These are phyloP conservation scores for Sebastes ruberrimus DNA, from an alignment of 2,797 vertebrate species.

Conservation along the genomic window DNA sequence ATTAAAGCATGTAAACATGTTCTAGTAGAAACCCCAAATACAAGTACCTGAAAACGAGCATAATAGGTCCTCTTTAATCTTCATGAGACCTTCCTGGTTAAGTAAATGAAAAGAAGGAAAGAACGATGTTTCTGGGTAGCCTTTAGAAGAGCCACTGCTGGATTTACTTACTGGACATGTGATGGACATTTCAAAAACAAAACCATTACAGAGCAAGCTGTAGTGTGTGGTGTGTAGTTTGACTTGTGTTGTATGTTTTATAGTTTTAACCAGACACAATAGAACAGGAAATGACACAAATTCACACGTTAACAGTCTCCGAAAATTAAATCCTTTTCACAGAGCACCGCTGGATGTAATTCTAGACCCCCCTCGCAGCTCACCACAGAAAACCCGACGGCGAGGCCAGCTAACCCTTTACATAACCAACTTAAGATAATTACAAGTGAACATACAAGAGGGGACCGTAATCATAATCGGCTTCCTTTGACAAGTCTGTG, in stretches of 20 bases:
- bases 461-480: slow-evolving; percentile 62
- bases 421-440: slow-evolving; percentile 66
- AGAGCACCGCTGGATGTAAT: slow-evolving; percentile 46
- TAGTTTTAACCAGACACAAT: slow-evolving; percentile 12
- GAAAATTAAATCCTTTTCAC: slow-evolving; percentile 22
- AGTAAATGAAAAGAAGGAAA: not conserved
- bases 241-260: not conserved
- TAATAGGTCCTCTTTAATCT: not conserved
- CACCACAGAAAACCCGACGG: slow-evolving; percentile 48
- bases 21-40: no score
- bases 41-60: no score
- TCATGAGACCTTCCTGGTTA: not conserved
- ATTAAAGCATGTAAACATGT: no score
- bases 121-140: not conserved
- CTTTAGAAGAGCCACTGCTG: not conserved
- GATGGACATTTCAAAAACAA: not conserved
- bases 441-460: slow-evolving; percentile 59
- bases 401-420: slow-evolving; percentile 32
- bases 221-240: not conserved
- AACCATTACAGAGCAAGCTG: not conserved
- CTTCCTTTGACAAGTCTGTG: slow-evolving; percentile 72
- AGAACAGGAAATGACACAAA: slow-evolving; percentile 19
- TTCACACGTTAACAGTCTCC: slow-evolving; percentile 20
- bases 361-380: slow-evolving; percentile 41
- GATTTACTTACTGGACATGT: not conserved